Evolutionary conservation across 2,113 vertebrate genomes (phyloP).

Genomic region (Pseudopipra pipra): DNA sequence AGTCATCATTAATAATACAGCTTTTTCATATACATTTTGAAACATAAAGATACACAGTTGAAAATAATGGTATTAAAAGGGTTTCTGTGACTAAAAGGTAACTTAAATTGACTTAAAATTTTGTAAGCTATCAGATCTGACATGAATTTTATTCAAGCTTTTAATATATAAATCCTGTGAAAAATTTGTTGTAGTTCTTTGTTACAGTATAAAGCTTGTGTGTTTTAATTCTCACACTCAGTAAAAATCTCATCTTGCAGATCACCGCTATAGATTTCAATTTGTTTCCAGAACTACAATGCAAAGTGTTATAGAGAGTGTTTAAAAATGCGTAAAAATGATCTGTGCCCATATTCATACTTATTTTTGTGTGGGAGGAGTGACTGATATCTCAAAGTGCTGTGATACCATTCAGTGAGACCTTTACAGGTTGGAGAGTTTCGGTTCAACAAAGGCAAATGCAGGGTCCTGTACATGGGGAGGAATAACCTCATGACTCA

Average conservation of each 20-base stretch:
- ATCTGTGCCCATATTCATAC: not conserved
- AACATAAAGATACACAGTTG: not conserved
- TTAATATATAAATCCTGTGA: constrained; percentile 12
- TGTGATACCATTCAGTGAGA: not conserved
- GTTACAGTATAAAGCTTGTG: not conserved
- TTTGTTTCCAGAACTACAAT: not conserved
- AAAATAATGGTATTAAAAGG: not conserved
- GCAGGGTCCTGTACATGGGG: rapidly evolving
- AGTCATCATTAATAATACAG: not conserved
- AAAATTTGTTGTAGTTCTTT: constrained; percentile 3
- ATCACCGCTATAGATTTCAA: not conserved
- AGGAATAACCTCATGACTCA: not conserved
- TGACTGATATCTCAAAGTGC: not conserved
- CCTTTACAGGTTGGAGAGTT: not conserved
- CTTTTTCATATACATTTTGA: not conserved
- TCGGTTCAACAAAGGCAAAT: not conserved
- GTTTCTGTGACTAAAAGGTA: not conserved
- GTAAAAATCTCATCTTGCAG: constrained; percentile 39
- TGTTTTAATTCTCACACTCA: constrained; percentile 17
- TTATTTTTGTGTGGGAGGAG: not conserved
- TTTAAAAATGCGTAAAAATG: not conserved
- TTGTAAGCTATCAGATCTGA: not conserved
- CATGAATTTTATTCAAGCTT: constrained; percentile 11
- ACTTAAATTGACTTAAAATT: constrained; percentile 7
- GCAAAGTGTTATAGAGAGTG: not conserved